Base-by-base conservation (phyloP, 1,140 invertebrate genomes). In the Vanessa tameamea region DNA sequence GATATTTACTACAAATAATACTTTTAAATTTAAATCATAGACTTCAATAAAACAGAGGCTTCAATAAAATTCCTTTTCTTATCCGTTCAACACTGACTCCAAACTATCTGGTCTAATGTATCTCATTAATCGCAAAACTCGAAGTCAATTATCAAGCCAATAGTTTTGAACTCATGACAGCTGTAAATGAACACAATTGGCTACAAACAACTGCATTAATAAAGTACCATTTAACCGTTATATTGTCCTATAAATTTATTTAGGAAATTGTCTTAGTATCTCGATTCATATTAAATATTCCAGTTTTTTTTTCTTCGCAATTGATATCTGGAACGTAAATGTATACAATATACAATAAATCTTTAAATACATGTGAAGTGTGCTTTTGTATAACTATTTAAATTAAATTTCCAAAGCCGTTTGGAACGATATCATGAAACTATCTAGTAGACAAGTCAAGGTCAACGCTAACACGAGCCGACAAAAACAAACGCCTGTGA, bases 131-230 rank as follows among this genome's bases (percentile, higher is more conserved):
- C 37, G 37, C 37, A 43, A 43, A 85, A 83, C 82, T 87, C 82
- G 82, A 77, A 90, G 86, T 87, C 85, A 87, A 90, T 87, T 90
- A 88, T 81, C 82, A 75, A 80, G 76, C 76, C 83, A 83, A 87
- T 86, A 88, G 83, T 89, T 88, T 82, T 86, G 85, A 87, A 86
- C 83, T 87, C 87, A 84, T 85, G 82, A 83, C 80, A 83, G 85
- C 80, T 81, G 82, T 77, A 82, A 84, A 88, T 76, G 82, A 84
- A 81, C 77, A 81, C 83, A 90, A 88, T 90, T 86, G 84, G 78
- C 74, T 82, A 69, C 75, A 73, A 77, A 75, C 72, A 76, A 64
- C 5, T 16, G 11, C 26, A 64, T 43, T 64, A 64, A 64, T 64
- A 48, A 50, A 66, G 64, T 65, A 66, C 16, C 11, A 59, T 55